These are phyloP conservation scores for Neocloeon triangulifer DNA, from an alignment of 1,140 invertebrate species.

Conservation along the genomic window DNA sequence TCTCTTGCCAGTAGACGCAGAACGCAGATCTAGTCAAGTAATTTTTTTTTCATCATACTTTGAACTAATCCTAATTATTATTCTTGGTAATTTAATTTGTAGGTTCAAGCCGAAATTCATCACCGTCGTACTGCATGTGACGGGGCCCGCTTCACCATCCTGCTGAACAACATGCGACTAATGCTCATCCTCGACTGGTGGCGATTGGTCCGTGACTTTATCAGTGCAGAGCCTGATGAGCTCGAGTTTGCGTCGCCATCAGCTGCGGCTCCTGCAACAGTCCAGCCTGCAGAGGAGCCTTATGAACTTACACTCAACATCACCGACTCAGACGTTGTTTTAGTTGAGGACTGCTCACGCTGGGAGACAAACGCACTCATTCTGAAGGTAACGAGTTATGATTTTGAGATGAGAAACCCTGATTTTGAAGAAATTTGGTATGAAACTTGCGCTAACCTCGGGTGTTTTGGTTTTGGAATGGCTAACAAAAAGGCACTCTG, in stretches of 20 bases:
- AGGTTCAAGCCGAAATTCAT: slow-evolving; percentile 69
- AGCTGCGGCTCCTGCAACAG: no score
- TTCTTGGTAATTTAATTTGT: slow-evolving; percentile 11
- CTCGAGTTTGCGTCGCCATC: slow-evolving; percentile 5
- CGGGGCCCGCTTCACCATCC: slow-evolving; percentile 62
- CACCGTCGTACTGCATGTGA: slow-evolving; percentile 41
- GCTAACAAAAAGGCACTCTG: no score
- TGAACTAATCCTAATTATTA: no score
- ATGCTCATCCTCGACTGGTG: slow-evolving; percentile 91
- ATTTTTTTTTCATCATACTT: no score
- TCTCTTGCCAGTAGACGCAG: slow-evolving; percentile 44
- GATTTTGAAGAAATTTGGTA: no score
- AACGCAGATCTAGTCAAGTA: no score
- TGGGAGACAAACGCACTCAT: slow-evolving; percentile 87
- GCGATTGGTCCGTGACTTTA: slow-evolving; percentile 61
- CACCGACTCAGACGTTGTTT: slow-evolving; percentile 82
- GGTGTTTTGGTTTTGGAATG: no score
- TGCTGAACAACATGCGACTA: slow-evolving; percentile 87
- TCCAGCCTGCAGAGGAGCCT: slow-evolving; percentile 16
- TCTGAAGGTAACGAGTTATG: slow-evolving; percentile 40
- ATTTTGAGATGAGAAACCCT: no score
- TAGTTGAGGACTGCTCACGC: slow-evolving; percentile 73
- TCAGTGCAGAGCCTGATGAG: slow-evolving; percentile 21
- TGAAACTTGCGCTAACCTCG: no score
- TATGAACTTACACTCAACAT: slow-evolving; percentile 85